Evolutionary conservation across 2,113 vertebrate species (phyloP), one percentile per base, ranked within the genome.

Genomic region (Pterocles gutturalis): DNA sequence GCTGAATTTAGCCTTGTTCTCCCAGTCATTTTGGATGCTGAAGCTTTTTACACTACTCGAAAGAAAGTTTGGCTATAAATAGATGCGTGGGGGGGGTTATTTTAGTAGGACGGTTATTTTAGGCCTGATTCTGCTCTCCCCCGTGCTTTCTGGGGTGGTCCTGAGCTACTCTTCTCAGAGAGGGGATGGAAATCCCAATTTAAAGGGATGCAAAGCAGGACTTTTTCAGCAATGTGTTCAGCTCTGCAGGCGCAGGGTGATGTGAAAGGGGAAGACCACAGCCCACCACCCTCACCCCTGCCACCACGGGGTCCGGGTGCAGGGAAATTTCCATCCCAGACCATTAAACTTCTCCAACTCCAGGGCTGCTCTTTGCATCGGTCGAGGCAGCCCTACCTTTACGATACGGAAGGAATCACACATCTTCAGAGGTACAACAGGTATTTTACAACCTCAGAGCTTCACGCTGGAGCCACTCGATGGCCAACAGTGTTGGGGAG

Each of bases 1-100:
- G 64, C 95, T 96, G 92, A 96, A 96, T 96, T 97, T 95, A 89
- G 90, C 90, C 96, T 93, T 92, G 90, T 95, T 95, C 84, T 94
- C 60, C 60, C 60, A 5, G 70, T 86, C 87, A 22, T 64, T 87
- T 92, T 93, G 93, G 89, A 91, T 91, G 79, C 87, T 95, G 92
- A 54, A 90, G 55, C 67, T 90, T 77, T 87, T 77, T 69, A 83
- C 58, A 3, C 95, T 94, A 95, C 95, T 97, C 82, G 34, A 96
- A 95, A 95, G 94, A 94, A 87, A 91, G 71, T 41, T 77, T 31
- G 75, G 75, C 89, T 97, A 95, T 95, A 95, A 97, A 96, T 94
- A 95, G 90, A 64, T 1, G 3, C 7, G 1, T 46, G 36, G 77
- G 54, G 87, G 61, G 54, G 87, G 61, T 91, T 96, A 95, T 94